Conservation (phyloP, 2,797 vertebrate species). For the Pseudochromis fuscus region DNA sequence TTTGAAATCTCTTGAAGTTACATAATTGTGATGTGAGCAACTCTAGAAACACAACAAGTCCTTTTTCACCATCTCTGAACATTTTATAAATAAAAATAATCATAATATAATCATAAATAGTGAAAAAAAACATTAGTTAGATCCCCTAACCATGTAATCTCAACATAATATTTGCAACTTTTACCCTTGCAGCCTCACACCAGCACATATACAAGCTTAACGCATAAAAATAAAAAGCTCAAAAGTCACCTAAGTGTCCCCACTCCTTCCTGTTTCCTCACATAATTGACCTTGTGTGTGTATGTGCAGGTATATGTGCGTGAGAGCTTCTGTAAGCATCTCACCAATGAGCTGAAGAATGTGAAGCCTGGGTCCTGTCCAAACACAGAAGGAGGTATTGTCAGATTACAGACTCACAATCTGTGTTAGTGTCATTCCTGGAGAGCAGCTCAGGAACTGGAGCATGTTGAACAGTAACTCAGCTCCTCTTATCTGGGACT, state of each 20-base stretch:
- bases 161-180: too few species aligned
- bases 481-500: not conserved
- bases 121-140: too few species aligned
- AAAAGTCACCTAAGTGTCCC: not conserved
- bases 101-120: too few species aligned
- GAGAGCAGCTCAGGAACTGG: conserved; percentile 7
- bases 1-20: too few species aligned
- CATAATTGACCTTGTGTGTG: not conserved
- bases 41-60: too few species aligned
- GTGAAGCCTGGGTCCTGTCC: conserved; percentile 37
- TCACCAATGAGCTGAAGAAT: conserved; percentile 49
- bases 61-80: too few species aligned
- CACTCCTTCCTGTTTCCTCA: not conserved
- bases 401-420: conserved; percentile 32
- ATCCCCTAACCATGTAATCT: too few species aligned
- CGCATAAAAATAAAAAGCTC: not conserved
- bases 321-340: conserved; percentile 9
- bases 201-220: not conserved
- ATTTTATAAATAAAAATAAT: too few species aligned
- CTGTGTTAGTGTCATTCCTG: conserved; percentile 32
- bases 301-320: not conserved
- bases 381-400: conserved; percentile 45
- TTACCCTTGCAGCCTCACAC: not conserved
- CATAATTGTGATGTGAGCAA: too few species aligned
- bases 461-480: conserved; percentile 13